Percentiles rank a stretch among this genome's conserved stretches.
These are phyloP conservation scores for Heliangelus exortis DNA, from an alignment of 2,797 vertebrate species.

Conservation along the genomic window DNA sequence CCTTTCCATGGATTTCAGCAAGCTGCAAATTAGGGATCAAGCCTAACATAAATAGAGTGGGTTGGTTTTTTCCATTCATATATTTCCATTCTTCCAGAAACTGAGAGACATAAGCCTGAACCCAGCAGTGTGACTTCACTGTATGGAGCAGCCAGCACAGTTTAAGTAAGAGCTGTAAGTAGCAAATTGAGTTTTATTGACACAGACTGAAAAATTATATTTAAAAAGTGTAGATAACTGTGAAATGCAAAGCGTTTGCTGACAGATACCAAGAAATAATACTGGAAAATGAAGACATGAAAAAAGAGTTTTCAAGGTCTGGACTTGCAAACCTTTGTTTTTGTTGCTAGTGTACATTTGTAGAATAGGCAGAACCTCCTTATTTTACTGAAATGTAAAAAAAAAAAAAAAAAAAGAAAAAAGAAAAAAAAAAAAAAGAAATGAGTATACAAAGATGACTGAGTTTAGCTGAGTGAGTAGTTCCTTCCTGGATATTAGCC, in stretches of 20 bases:
- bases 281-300: neutral
- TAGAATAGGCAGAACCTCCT: neutral
- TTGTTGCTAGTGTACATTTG: neutral
- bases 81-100: neutral
- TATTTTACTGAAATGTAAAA: neutral
- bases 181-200: constrained; percentile 4
- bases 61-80: neutral
- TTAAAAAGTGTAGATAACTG: neutral
- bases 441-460: neutral
- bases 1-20: neutral
- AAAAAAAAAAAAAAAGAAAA: neutral
- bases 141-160: neutral
- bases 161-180: neutral
- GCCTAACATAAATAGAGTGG: neutral
- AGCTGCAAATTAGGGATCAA: neutral
- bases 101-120: neutral
- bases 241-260: neutral
- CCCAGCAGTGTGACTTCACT: neutral
- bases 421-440: neutral
- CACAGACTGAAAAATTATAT: neutral
- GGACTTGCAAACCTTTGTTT: neutral
- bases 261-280: neutral
- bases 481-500: neutral
- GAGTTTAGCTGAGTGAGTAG: neutral
- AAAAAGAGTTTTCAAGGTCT: neutral